Evolutionary conservation across 2,888 invertebrate species (phyloP), one percentile per base, ranked within the genome.

Genomic region (Cephus nigrinus): DNA sequence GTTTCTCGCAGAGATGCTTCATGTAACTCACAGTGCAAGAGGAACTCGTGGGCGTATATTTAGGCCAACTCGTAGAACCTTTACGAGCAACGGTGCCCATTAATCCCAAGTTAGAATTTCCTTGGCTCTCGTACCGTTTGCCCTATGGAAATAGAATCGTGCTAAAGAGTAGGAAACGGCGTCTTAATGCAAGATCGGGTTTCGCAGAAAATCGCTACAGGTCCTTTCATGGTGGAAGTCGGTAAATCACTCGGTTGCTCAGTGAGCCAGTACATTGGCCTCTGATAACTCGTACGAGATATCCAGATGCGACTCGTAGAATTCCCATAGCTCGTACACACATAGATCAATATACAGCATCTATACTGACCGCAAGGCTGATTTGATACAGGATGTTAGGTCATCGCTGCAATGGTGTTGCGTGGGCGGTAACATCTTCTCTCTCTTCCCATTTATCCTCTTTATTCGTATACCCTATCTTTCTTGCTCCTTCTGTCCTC

Each of bases 31-130:
- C 71, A 9, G 31, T 15, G 33, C 71, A 33, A 71, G 71, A 71
- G 71, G 71, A 71, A 71, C 33, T 12, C 71, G 71, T 71, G 71
- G 71, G 71, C 71, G 74, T 36, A 36, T 35, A 86, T 87, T 88
- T 87, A 86, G 87, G 87, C 87, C 86, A 88, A 84, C 85, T 82
- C 80, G 87, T 83, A 82, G 82, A 82, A 85, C 84, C 82, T 87
- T 88, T 88, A 86, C 85, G 86, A 88, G 86, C 85, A 71, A 33
- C 71, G 84, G 86, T 86, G 82, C 86, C 85, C 86, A 83, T 85
- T 85, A 85, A 86, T 86, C 84, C 83, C 84, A 84, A 83, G 82
- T 83, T 31, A 76, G 78, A 55, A 55, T 55, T 15, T 55, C 23
- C 55, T 55, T 55, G 55, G 55, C 55, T 55, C 82, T 81, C 82